Base-by-base conservation (phyloP, 23 tunicate species). In the Phallusia fumigata region DNA sequence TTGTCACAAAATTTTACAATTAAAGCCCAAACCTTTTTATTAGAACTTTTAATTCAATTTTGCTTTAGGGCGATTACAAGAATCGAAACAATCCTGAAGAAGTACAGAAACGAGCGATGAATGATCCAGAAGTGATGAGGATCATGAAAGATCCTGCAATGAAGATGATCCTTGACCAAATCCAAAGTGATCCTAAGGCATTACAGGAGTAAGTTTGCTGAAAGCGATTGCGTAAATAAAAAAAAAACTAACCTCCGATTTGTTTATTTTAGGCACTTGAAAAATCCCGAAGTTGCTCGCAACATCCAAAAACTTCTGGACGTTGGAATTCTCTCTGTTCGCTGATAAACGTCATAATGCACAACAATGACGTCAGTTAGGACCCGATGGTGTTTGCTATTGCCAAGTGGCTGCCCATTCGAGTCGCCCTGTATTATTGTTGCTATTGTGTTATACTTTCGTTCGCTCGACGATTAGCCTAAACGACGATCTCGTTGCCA, bases 101-200 rank as follows among this genome's bases (percentile, higher is more conserved):
- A 65, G 97, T 96, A 30, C 82, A 84, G 52, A 85, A 85, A 30
- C 79, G 99, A 50, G 99, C 96, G 72, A 91, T 88, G 96, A 80
- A 77, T 51, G 99, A 96, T 91, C 99, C 99, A 1, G 99, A 96
- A 82, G 93, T 96, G 44, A 88, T 89, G 44, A 75, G 87, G 52
- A 96, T 96, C 77, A 96, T 96, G 97, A 73, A 86, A 50, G 99
- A 96, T 84, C 99, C 99, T 2, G 92, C 97, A 34, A 96, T 96
- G 96, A 91, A 88, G 76, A 87, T 91, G 93, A 96, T 96, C 73
- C 90, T 96, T 5, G 96, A 96, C 12, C 99, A 96, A 64, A 94
- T 94, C 65, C 94, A 89, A 69, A 73, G 83, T 50, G 98, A 94
- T 45, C 98, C 98, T 21, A 86, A 76, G 69, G 98, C 98, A 0